A percentile compares a stretch with the other conserved stretches of the same genome.
These are phyloP conservation scores for Epiblema foenella DNA, from an alignment of 2,888 invertebrate species.

Conservation along the genomic window DNA sequence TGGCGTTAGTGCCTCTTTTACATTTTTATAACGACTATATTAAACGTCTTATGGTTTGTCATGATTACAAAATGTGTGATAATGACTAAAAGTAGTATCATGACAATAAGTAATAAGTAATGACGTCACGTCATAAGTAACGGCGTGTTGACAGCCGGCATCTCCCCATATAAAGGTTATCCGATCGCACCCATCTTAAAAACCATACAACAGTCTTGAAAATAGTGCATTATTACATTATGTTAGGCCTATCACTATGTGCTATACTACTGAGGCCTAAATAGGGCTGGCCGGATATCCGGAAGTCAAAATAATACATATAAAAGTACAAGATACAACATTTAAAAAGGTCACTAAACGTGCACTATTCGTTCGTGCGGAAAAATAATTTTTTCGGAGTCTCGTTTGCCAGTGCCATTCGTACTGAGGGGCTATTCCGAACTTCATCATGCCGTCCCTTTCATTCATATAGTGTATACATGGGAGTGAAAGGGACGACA, in stretches of 20 bases:
- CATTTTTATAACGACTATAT: constrained; percentile 12
- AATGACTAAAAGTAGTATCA: background rate
- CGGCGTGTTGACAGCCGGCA: constrained; percentile 6
- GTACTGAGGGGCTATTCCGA: too few species aligned
- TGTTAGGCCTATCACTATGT: constrained; percentile 42
- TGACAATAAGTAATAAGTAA: background rate
- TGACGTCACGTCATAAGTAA: background rate
- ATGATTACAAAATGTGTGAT: too few species aligned
- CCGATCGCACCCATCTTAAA: constrained; percentile 12
- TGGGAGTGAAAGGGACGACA: too few species aligned
- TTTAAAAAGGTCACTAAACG: constrained; percentile 41
- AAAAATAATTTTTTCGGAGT: constrained; percentile 27
- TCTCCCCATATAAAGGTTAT: constrained; percentile 7
- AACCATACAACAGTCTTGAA: constrained; percentile 37
- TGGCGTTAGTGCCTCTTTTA: too few species aligned
- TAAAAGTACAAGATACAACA: constrained; percentile 45
- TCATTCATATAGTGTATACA: too few species aligned
- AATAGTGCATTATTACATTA: constrained; percentile 41
- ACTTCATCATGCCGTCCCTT: too few species aligned
- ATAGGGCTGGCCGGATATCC: constrained; percentile 30
- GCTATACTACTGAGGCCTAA: constrained; percentile 42
- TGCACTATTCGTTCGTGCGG: constrained; percentile 40
- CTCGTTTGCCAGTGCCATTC: background rate
- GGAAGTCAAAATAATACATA: constrained; percentile 34
- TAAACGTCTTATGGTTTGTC: background rate